These are phyloP conservation scores for Triplophysa yarkandensis DNA, from an alignment of 2,797 vertebrate genomes.

Conservation along the genomic window DNA sequence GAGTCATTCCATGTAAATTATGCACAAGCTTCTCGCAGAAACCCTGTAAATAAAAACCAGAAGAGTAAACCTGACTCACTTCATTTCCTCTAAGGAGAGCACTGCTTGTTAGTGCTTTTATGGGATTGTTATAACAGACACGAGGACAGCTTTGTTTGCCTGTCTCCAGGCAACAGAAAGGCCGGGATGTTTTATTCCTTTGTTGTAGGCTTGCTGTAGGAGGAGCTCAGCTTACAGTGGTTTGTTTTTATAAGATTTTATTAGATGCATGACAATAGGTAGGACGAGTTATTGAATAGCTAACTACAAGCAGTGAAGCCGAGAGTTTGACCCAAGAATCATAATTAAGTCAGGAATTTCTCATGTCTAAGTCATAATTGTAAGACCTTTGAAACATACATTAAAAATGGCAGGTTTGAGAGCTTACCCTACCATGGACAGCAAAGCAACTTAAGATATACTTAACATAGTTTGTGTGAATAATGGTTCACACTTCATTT, in stretches of 20 bases:
- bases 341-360: too few species aligned
- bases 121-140: neutral
- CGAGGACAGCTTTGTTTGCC: slow-evolving; percentile 57
- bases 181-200: slow-evolving; percentile 61
- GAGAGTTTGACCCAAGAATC: too few species aligned
- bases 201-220: slow-evolving; percentile 38
- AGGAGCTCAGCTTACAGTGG: neutral
- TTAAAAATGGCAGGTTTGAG: too few species aligned
- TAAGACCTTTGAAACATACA: too few species aligned
- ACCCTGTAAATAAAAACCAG: slow-evolving; percentile 50
- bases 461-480: too few species aligned
- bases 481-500: too few species aligned
- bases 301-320: too few species aligned
- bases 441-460: too few species aligned
- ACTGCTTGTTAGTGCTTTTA: slow-evolving; percentile 11
- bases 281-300: too few species aligned
- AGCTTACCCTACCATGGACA: too few species aligned
- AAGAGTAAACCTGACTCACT: slow-evolving; percentile 8
- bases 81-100: slow-evolving; percentile 27
- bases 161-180: slow-evolving; percentile 77
- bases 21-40: slow-evolving; percentile 42
- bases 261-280: neutral
- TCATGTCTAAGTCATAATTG: too few species aligned
- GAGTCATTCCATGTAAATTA: slow-evolving; percentile 51
- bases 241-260: neutral